These are phyloP conservation scores for Typhlichthys eigenmanni DNA, from an alignment of 2,797 vertebrate species.

Conservation along the genomic window DNA sequence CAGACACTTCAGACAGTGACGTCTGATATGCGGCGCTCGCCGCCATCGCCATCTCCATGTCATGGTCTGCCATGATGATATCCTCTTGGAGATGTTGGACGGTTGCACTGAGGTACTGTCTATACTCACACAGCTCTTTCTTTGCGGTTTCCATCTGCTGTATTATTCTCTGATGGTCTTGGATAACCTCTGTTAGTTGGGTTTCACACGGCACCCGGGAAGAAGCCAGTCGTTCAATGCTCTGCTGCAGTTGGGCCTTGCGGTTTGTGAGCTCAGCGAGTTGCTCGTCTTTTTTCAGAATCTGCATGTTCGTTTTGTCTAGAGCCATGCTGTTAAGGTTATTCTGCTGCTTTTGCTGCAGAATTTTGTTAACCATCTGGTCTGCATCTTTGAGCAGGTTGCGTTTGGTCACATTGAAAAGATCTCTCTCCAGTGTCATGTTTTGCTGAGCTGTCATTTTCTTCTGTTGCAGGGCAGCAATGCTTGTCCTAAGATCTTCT, in stretches of 20 bases:
- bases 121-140: constrained; percentile 33
- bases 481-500: constrained; percentile 54
- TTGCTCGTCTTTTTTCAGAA: constrained; percentile 4
- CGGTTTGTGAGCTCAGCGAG: constrained; percentile 28
- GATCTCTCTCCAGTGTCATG: constrained; percentile 47
- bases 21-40: constrained; percentile 19
- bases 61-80: constrained; percentile 39
- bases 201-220: constrained; percentile 32
- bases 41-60: constrained; percentile 29
- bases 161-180: constrained; percentile 27
- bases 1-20: constrained; percentile 21
- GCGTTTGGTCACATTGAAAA: constrained; percentile 44
- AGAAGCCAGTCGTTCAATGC: constrained; percentile 17
- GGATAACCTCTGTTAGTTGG: constrained; percentile 41
- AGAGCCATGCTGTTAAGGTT: constrained; percentile 20
- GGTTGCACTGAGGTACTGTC: constrained; percentile 15
- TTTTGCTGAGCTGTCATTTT: constrained; percentile 45
- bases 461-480: neutral
- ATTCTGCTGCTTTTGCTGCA: constrained; percentile 35
- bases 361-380: neutral
- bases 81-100: constrained; percentile 40
- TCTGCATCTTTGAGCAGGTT: constrained; percentile 42
- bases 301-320: constrained; percentile 19
- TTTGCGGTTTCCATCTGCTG: constrained; percentile 39
- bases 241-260: constrained; percentile 37